Evolutionary conservation across 53 echinoderm and acorn worm genomes (phyloP).

Genomic region (Henricia sp.): DNA sequence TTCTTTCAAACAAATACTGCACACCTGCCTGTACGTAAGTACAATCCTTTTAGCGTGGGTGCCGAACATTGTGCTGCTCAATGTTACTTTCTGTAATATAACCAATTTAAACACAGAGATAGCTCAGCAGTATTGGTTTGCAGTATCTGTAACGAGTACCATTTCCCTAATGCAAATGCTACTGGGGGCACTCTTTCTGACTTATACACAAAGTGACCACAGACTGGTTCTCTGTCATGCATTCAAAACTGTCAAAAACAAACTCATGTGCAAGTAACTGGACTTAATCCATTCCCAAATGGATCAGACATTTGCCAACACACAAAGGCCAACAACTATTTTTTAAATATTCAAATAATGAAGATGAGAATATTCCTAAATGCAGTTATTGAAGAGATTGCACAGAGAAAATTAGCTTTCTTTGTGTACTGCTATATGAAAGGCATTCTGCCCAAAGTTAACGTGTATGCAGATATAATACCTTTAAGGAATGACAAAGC

Average conservation of each 20-base stretch:
- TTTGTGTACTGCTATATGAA: too few species aligned
- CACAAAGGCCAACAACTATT: too few species aligned
- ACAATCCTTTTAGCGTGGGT: neutral
- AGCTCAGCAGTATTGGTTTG: too few species aligned
- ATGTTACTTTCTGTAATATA: neutral
- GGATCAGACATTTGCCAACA: too few species aligned
- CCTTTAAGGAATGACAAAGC: too few species aligned
- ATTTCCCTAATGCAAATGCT: constrained; percentile 3
- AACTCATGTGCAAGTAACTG: neutral
- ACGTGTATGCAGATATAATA: too few species aligned
- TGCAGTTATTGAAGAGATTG: too few species aligned
- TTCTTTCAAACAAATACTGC: neutral
- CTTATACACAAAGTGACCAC: constrained; percentile 17
- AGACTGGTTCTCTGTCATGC: constrained; percentile 6
- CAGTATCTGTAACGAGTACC: neutral
- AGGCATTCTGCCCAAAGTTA: too few species aligned
- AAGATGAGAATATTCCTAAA: too few species aligned
- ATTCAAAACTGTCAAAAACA: neutral
- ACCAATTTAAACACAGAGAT: neutral
- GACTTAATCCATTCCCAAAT: neutral
- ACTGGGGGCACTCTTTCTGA: constrained; percentile 25
- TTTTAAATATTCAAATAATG: too few species aligned
- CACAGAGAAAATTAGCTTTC: too few species aligned
- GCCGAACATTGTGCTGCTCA: neutral
- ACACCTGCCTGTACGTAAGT: neutral